A percentile compares a stretch with the other conserved stretches of the same genome.
phyloP scores from a whole-genome alignment of 2,888 invertebrate species.

The Dasysyrphus albostriatus region DNA sequence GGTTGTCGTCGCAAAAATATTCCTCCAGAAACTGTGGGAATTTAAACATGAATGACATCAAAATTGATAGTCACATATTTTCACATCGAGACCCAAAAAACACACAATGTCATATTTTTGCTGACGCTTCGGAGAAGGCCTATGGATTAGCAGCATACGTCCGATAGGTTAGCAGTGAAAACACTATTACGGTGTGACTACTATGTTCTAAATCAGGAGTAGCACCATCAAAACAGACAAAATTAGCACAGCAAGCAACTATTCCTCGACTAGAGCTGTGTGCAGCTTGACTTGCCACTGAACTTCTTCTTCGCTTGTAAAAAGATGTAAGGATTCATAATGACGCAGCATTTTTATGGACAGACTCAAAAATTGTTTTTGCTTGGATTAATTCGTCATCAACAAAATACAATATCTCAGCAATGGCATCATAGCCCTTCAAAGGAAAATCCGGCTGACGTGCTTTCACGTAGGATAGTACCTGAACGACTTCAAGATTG shows the following conservation, averaged over 20 bases:
- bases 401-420: too few species aligned
- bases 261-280: too few species aligned
- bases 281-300: too few species aligned
- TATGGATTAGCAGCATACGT: not conserved
- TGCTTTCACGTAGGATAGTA: not conserved
- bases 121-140: not conserved
- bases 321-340: too few species aligned
- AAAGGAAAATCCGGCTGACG: not conserved
- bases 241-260: too few species aligned
- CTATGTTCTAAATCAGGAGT: not conserved
- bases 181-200: not conserved
- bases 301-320: too few species aligned
- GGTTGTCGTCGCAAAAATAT: slow-evolving; percentile 13
- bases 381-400: too few species aligned
- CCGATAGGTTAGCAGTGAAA: not conserved
- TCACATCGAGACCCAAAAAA: not conserved
- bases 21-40: slow-evolving; percentile 2
- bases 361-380: too few species aligned
- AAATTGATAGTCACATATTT: not conserved
- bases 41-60: not conserved
- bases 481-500: not conserved
- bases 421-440: too few species aligned
- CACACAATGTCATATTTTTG: not conserved
- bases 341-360: too few species aligned
- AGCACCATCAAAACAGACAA: not conserved